phyloP scores from a whole-genome alignment of 2,113 vertebrate genomes.

The Verasper variegatus region DNA sequence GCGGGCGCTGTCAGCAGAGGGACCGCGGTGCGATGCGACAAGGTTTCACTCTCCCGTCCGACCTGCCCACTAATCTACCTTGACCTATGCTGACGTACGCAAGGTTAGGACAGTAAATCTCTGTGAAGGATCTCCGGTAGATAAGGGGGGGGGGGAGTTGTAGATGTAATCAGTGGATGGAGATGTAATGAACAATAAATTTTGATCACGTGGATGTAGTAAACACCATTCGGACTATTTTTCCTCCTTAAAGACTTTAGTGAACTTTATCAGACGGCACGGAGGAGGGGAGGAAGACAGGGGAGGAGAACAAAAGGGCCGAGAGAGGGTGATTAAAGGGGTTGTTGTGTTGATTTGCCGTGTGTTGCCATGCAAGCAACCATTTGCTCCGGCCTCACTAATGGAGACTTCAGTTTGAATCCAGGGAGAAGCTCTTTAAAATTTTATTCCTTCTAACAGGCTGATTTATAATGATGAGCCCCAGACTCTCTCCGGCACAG shows the following conservation, averaged over 20 bases:
- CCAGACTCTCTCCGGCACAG: conserved; percentile 60
- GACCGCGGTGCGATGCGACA: conserved; percentile 63
- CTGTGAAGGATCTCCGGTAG: conserved; percentile 22
- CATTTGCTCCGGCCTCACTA: conserved; percentile 73
- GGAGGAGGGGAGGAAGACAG: conserved; percentile 17
- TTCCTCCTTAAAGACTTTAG: conserved; percentile 15
- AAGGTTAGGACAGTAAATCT: conserved; percentile 49
- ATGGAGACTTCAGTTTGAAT: conserved; percentile 77
- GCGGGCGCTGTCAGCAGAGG: conserved; percentile 62
- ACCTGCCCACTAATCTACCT: conserved; percentile 48
- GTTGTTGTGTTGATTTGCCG: conserved; percentile 72
- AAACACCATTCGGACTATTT: conserved; percentile 14
- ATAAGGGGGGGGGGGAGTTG: conserved; percentile 3
- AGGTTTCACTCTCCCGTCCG: conserved; percentile 51
- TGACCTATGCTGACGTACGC: conserved; percentile 56
- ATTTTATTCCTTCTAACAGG: conserved; percentile 76
- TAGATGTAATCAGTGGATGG: conserved; percentile 2
- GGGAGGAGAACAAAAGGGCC: conserved; percentile 44
- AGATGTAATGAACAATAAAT: conserved; percentile 33
- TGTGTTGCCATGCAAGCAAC: conserved; percentile 66
- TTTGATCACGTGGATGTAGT: conserved; percentile 13
- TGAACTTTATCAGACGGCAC: conserved; percentile 37
- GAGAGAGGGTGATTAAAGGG: conserved; percentile 61
- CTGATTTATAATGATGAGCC: conserved; percentile 82
- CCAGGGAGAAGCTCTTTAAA: conserved; percentile 78